Evolutionary conservation across 2,888 invertebrate genomes (phyloP), one percentile per base, ranked within the genome.

Genomic region (Callyntrura sp.): DNA sequence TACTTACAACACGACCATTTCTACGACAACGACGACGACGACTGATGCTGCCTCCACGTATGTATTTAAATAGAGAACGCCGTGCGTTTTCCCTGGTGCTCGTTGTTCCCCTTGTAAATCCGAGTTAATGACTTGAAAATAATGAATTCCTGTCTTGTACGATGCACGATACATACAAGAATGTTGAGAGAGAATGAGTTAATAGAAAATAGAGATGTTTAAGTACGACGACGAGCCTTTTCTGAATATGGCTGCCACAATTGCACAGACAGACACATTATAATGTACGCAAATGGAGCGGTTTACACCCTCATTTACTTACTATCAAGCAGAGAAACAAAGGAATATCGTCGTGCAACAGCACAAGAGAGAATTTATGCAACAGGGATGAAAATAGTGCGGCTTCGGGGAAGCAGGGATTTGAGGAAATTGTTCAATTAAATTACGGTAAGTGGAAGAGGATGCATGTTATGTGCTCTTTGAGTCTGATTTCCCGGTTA

Each of bases 101-200:
- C n/a, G n/a, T n/a, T n/a, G n/a, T 17, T 17, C 2, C 17, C 8
- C 35, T 23, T 62, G 17, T 23, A 23, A 76, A 78, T 62, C 62
- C 45, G 28, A 62, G 78, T 78, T 85, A 85, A 85, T 85, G 85
- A 65, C 85, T 85, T 85, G 85, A 85, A 85, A 76, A 85, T 85
- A 85, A 85, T 85, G 78, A 78, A 85, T 85, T 85, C 48, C 43
- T 85, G 76, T 43, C 65, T 78, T 51, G 35, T 20, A 68, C 65
- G 28, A 70, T 70, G n/a, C n/a, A n/a, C n/a, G n/a, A n/a, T n/a
- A 45, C 20, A 70, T 45, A 17, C 43, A 70, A 45, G 70, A 45
- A 70, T 9, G 70, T 70, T 45, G 70, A n/a, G n/a, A 70, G 17
- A 65, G 2, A 4, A 70, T 12, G 20, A 70, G 70, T 70, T 17